Percentiles rank a stretch among this genome's conserved stretches.
Evolutionary conservation across 2,113 vertebrate species (phyloP).

Genomic region (Perca fluviatilis): DNA sequence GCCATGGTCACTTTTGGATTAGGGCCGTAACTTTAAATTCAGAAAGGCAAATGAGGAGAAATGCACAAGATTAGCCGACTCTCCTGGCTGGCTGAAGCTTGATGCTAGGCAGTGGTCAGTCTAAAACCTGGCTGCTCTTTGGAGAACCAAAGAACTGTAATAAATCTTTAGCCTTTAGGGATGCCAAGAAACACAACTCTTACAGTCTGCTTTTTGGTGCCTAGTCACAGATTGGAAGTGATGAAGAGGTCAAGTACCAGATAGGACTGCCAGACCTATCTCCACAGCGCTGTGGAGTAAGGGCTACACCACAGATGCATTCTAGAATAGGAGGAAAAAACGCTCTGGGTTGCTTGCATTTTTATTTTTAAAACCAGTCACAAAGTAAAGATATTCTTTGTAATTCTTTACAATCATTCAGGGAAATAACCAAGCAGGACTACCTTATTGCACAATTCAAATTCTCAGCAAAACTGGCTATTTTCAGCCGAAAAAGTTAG

Average conservation of each 20-base stretch:
- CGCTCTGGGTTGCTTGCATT: no score
- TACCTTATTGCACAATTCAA: no score
- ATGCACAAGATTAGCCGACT: slow-evolving; percentile 15
- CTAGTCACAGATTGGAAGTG: slow-evolving; percentile 44
- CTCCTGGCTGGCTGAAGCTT: slow-evolving; percentile 2
- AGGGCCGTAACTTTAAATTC: slow-evolving; percentile 32
- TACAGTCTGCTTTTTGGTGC: slow-evolving; percentile 22
- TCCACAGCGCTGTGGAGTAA: no score
- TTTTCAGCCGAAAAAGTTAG: no score
- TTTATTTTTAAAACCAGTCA: no score
- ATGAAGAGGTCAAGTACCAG: slow-evolving; percentile 53
- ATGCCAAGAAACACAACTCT: slow-evolving; percentile 43
- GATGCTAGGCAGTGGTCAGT: slow-evolving; percentile 52
- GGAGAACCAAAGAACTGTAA: slow-evolving; percentile 53
- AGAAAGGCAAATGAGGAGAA: slow-evolving; percentile 37
- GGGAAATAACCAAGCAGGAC: no score
- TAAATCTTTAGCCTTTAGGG: slow-evolving; percentile 35
- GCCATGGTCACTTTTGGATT: slow-evolving; percentile 23
- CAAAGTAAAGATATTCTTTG: no score
- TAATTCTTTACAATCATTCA: no score
- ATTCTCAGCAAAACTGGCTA: no score
- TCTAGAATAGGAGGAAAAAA: no score
- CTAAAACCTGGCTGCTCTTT: slow-evolving; percentile 56
- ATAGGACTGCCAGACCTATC: no score
- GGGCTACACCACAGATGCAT: no score